Base-by-base conservation (phyloP, 2,888 invertebrate genomes). In the Stenoptilia bipunctidactyla region DNA sequence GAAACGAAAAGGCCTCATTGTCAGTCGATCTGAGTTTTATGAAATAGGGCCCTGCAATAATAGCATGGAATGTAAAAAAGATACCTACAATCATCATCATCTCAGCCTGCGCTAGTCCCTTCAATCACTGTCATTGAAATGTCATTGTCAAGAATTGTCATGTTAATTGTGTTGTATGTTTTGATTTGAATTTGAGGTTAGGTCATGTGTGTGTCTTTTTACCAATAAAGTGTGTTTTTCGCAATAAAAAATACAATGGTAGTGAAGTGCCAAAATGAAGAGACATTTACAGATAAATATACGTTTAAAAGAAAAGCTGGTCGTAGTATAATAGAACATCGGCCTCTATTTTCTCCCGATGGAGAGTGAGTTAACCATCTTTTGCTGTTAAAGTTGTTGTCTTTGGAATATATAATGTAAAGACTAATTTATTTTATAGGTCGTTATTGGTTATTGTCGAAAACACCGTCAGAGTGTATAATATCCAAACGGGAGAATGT, bases 281-380 rank as follows among this genome's bases (percentile, higher is more conserved):
- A 46, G 50, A 35, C 50, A 52, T 39, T 30, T 12, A 30, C 58
- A 39, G 49, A 46, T 3, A 71, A 69, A 40, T 83, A 77, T 45
- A 60, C 53, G 33, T 68, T 82, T 50, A 61, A 55, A 39, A 66
- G 82, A 57, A 83, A 80, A 62, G 83, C 82, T 36, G 84, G 85
- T 4, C 70, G 73, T 51, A 83, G 73, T 68, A 71, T 85, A 38
- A 77, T 83, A 44, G 80, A 85, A 55, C 66, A 60, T 25, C 58
- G 61, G 12, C 83, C 85, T 35, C 52, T 74, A 45, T 83, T 85
- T 61, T 77, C 85, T 15, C 79, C 83, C 10, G 80, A 84, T 54
- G 82, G 77, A 62, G 72, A 77, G 85, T 84, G 62, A 55, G 80
- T 71, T 45, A 27, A 42, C 15, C 15, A n/a, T 8, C 10, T 12